These are phyloP conservation scores for Eupithecia subfuscata DNA, from an alignment of 2,888 invertebrate species.

Conservation along the genomic window DNA sequence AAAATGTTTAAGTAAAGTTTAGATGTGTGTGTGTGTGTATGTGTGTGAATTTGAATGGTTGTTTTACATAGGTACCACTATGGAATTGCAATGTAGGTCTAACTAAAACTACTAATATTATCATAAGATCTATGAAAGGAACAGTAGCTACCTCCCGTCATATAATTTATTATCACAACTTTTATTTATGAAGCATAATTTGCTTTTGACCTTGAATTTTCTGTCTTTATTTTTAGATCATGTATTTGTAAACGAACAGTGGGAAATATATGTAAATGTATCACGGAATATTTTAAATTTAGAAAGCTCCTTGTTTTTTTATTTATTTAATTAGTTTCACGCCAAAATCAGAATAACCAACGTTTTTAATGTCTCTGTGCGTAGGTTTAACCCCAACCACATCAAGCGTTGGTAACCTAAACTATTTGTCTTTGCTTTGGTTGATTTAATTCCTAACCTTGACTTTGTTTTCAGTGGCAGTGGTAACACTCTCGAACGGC, in stretches of 20 bases:
- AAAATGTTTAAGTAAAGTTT: not conserved
- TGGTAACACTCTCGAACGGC: constrained; percentile 67
- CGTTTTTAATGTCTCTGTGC: not conserved
- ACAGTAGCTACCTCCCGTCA: not conserved
- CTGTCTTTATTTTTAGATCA: not conserved
- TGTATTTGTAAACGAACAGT: not conserved
- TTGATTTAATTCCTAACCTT: not conserved
- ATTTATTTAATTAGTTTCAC: not conserved
- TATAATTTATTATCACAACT: not conserved
- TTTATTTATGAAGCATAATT: not conserved
- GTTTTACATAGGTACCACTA: not conserved
- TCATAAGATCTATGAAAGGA: not conserved
- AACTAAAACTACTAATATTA: not conserved
- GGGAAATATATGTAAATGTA: not conserved
- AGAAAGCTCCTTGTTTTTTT: not conserved
- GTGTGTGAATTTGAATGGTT: not conserved
- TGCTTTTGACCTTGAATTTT: not conserved
- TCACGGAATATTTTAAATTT: not conserved
- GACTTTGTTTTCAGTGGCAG: constrained; percentile 60
- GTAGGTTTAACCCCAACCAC: not conserved
- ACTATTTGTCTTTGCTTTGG: not conserved
- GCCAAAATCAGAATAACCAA: not conserved
- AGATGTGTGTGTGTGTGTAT: not conserved
- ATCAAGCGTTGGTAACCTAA: not conserved
- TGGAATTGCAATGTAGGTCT: not conserved